Evolutionary conservation across 2,888 invertebrate genomes (phyloP).

Genomic region (Ectemnius cavifrons): DNA sequence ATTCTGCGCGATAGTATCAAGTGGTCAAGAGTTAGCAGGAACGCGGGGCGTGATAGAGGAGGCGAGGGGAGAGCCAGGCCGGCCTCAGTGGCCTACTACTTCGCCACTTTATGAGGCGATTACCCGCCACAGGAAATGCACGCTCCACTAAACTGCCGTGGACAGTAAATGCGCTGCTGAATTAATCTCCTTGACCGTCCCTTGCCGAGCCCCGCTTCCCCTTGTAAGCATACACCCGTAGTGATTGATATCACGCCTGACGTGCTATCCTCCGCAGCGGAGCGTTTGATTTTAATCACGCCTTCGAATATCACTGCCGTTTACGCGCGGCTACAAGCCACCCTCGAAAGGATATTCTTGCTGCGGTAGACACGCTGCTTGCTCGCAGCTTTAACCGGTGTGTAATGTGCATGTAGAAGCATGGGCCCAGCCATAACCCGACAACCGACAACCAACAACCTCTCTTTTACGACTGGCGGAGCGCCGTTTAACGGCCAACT

Average conservation of each 20-base stretch:
- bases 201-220: background rate
- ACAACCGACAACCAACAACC: slow-evolving; percentile 1
- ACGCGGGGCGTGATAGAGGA: too few species aligned
- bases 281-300: slow-evolving; percentile 7
- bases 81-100: too few species aligned
- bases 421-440: background rate
- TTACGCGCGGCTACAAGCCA: background rate
- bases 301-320: background rate
- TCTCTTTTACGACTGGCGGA: slow-evolving; percentile 66
- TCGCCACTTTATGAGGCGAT: background rate
- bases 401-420: background rate
- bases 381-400: too few species aligned
- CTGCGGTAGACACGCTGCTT: background rate
- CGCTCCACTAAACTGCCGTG: background rate
- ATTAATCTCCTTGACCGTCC: background rate
- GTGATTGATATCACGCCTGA: background rate
- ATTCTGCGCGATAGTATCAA: too few species aligned
- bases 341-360: slow-evolving; percentile 8
- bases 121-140: background rate
- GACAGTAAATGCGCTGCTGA: background rate
- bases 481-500: slow-evolving; percentile 71
- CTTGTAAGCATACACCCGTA: background rate
- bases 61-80: too few species aligned
- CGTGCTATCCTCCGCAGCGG: slow-evolving; percentile 1
- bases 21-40: too few species aligned